phyloP scores from a whole-genome alignment of 2,797 vertebrate genomes.

The Periparus ater region DNA sequence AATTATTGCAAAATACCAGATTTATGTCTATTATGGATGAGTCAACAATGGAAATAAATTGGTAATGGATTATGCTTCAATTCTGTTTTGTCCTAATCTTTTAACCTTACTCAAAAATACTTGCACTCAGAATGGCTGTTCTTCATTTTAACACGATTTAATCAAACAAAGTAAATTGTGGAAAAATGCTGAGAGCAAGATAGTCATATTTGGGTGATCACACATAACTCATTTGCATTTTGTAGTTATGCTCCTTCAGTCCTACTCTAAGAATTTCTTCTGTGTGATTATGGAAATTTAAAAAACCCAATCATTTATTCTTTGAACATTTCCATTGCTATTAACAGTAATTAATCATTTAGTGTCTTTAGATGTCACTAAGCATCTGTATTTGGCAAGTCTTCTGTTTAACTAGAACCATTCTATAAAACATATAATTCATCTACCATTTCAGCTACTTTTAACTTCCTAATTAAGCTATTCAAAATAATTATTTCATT shows the following conservation, averaged over 20 bases:
- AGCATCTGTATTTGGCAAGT: background rate
- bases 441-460: background rate
- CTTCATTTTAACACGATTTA: background rate
- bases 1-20: background rate
- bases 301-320: background rate
- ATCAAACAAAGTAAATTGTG: background rate
- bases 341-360: background rate
- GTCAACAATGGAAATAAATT: conserved; percentile 2
- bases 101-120: background rate
- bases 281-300: background rate
- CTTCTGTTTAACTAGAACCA: background rate
- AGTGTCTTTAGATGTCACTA: background rate
- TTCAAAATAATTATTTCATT: background rate
- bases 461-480: background rate
- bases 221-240: background rate
- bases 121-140: background rate
- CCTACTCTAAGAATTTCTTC: background rate
- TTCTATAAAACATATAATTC: background rate
- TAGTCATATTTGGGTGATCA: background rate
- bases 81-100: background rate
- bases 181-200: background rate
- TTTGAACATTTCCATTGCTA: background rate
- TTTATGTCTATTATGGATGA: conserved; percentile 3
- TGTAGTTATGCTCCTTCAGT: background rate
- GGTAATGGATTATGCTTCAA: background rate